Percentiles rank a stretch among this genome's conserved stretches.
phyloP scores from a whole-genome alignment of 2,113 vertebrate species.

The Prunella fulvescens region DNA sequence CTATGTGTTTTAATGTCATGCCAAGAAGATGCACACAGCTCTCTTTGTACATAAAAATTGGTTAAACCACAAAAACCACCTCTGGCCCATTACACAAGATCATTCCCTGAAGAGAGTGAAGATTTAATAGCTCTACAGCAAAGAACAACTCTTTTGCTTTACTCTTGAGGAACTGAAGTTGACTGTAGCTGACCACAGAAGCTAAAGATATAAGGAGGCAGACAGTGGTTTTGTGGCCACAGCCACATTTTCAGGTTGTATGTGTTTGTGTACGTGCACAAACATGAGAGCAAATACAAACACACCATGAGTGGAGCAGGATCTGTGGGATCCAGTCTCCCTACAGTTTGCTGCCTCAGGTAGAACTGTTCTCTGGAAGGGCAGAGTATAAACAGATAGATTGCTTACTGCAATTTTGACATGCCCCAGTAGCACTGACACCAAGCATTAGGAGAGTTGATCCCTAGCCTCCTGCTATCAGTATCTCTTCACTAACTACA shows the following conservation, averaged over 20 bases:
- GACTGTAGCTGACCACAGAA: not conserved
- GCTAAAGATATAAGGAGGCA: not conserved
- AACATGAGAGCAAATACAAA: not conserved
- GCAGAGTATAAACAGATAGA: not conserved
- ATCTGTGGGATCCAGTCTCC: not conserved
- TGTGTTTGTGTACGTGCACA: not conserved
- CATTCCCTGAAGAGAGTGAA: not conserved
- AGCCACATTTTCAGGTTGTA: not conserved
- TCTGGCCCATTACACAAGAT: not conserved
- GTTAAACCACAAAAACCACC: slow-evolving; percentile 10
- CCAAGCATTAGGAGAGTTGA: not conserved
- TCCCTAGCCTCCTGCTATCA: not conserved
- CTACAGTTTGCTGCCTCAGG: not conserved
- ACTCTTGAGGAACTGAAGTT: not conserved
- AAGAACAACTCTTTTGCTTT: not conserved
- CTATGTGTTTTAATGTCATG: not conserved
- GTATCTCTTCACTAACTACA: not conserved
- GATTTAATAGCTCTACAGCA: not conserved
- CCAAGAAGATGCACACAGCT: not conserved
- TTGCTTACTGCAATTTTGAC: not conserved
- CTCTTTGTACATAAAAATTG: slow-evolving; percentile 15
- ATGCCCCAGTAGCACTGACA: not conserved
- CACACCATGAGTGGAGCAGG: not conserved
- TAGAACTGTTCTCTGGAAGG: not conserved
- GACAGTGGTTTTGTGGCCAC: not conserved